Evolutionary conservation across 2,797 vertebrate species (phyloP).

Genomic region (Philypnodon macrostomus): DNA sequence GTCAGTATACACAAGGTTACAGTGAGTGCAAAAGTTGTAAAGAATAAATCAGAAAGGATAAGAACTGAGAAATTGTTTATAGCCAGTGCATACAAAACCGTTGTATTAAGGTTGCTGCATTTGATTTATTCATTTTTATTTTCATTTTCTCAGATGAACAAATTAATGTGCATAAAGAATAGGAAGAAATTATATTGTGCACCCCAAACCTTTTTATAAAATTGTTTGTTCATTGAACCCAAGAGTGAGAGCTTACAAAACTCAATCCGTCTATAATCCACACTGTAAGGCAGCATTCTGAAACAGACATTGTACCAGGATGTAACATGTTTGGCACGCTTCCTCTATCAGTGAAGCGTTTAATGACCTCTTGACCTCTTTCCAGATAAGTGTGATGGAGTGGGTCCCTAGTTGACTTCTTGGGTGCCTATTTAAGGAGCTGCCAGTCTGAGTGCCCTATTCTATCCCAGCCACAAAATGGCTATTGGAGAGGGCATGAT

Average conservation of each 20-base stretch:
- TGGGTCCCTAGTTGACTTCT: slow-evolving; percentile 38
- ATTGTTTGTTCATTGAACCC: neutral
- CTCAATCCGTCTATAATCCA: neutral
- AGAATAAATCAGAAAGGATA: neutral
- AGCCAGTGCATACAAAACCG: neutral
- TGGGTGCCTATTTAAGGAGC: slow-evolving; percentile 47
- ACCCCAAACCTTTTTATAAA: too few relatives aligned
- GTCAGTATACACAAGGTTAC: neutral
- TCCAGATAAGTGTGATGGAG: slow-evolving; percentile 26
- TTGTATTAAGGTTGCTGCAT: too few relatives aligned
- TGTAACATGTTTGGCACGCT: slow-evolving; percentile 13
- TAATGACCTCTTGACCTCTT: slow-evolving; percentile 36
- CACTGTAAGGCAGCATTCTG: neutral
- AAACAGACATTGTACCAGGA: neutral
- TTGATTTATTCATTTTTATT: too few relatives aligned
- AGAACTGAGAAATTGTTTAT: neutral
- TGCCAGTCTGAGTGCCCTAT: slow-evolving; percentile 27
- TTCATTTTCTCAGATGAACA: too few relatives aligned
- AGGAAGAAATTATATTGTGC: too few relatives aligned
- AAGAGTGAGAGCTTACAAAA: neutral
- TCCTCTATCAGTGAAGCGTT: slow-evolving; percentile 13
- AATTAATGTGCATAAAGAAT: too few relatives aligned
- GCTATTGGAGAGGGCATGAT: slow-evolving; percentile 57
- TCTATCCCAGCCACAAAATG: slow-evolving; percentile 43
- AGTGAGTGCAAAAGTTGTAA: neutral